Evolutionary conservation across 1,140 invertebrate genomes (phyloP).

Genomic region (Drosophila funebris): DNA sequence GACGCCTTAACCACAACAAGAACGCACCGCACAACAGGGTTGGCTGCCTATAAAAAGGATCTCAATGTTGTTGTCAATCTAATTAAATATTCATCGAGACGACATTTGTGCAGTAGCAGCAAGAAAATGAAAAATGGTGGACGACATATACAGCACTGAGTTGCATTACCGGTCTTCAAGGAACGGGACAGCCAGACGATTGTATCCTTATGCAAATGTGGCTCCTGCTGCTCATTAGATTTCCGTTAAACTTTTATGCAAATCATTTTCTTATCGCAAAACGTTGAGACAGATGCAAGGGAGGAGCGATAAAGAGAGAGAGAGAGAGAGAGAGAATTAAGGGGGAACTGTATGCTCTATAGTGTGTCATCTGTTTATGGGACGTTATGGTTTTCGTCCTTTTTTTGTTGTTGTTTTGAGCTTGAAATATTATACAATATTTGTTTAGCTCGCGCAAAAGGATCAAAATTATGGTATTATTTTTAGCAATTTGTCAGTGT

Average conservation of each 20-base stretch:
- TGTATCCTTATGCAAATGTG: slow-evolving; percentile 43
- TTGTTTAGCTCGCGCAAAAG: slow-evolving; percentile 66
- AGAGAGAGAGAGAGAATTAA: no score
- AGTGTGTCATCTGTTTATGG: slow-evolving; percentile 59
- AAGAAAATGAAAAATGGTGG: slow-evolving; percentile 45
- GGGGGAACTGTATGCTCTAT: neutral
- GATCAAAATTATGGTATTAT: slow-evolving; percentile 76
- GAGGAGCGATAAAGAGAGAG: no score
- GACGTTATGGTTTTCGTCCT: slow-evolving; percentile 31
- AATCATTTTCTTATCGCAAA: slow-evolving; percentile 46
- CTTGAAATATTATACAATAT: slow-evolving; percentile 75
- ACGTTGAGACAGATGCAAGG: neutral
- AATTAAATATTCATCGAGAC: slow-evolving; percentile 79
- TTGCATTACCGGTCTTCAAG: slow-evolving; percentile 56
- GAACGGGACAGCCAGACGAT: slow-evolving; percentile 23
- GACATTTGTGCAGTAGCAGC: slow-evolving; percentile 58
- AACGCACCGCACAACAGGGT: slow-evolving; percentile 42
- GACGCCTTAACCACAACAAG: slow-evolving; percentile 53
- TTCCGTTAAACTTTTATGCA: slow-evolving; percentile 78
- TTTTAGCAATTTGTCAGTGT: slow-evolving; percentile 79
- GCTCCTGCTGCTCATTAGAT: slow-evolving; percentile 61
- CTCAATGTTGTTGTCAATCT: slow-evolving; percentile 30
- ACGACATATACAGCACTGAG: slow-evolving; percentile 9
- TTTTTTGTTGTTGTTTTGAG: slow-evolving; percentile 16
- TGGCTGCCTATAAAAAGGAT: slow-evolving; percentile 53